Evolutionary conservation across 1,140 invertebrate genomes (phyloP).

Genomic region (Bradynema listronoti): DNA sequence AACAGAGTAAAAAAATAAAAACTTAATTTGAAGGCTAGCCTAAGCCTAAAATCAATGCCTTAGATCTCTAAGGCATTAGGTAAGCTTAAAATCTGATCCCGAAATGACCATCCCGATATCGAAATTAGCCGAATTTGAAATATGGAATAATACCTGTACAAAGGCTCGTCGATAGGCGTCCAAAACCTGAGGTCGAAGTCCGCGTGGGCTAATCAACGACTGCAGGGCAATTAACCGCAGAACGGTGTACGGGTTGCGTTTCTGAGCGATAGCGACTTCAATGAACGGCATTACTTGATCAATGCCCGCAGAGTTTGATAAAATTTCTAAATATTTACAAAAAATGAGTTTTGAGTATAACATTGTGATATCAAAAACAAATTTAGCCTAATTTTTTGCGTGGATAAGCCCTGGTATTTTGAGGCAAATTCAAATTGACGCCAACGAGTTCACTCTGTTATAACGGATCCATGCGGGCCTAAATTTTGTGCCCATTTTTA

Average conservation of each 20-base stretch:
- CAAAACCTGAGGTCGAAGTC: neutral
- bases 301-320: slow-evolving; percentile 15
- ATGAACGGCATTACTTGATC: slow-evolving; percentile 39
- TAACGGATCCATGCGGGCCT: neutral
- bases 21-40: slow-evolving; percentile 31
- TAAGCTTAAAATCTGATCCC: neutral
- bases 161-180: neutral
- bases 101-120: neutral
- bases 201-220: slow-evolving; percentile 14
- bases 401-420: neutral
- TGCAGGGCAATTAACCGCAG: slow-evolving; percentile 38
- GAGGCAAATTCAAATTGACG: neutral
- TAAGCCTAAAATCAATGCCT: slow-evolving; percentile 6
- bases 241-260: slow-evolving; percentile 13
- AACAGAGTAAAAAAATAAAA: slow-evolving; percentile 11
- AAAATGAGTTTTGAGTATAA: neutral
- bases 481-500: slow-evolving; percentile 7
- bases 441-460: neutral
- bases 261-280: slow-evolving; percentile 35
- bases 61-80: neutral
- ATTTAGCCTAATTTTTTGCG: neutral
- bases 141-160: neutral
- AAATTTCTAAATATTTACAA: slow-evolving; percentile 27
- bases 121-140: neutral
- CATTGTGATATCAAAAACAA: neutral